Base-by-base conservation (phyloP, 1,140 invertebrate species). In the Ericerus pela region DNA sequence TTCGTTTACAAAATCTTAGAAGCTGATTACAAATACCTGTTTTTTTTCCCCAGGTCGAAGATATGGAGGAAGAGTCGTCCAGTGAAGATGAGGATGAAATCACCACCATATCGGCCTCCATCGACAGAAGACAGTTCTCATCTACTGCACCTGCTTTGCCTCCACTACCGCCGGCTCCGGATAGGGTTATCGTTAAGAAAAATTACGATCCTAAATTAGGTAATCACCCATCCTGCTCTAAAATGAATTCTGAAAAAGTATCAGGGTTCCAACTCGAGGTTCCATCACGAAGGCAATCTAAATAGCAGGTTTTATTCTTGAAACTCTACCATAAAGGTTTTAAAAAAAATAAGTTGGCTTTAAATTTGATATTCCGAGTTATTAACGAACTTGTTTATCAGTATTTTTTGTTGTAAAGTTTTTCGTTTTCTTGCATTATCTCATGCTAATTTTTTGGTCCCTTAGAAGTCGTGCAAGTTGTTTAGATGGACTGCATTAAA, bases 181-280 rank as follows among this genome's bases (percentile, higher is more conserved):
- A 95, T 66, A 90, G 94, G 66, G 93, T 98, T 37, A 77, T 99
- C 29, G 90, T 99, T 54, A 91, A 93, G 65, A 95, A 94, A 68
- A 81, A 81, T 55, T 99, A 99, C 67, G 88, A 99, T 80, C 96
- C 96, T 0, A 97, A 96, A 73, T 84, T 81, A 67, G 70, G 71
- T 69, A 69, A 63, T 47, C 64, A 26, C 20, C n/a, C 26, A 51
- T 11, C 52, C 16, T 43, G 22, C 28, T 43, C 18, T 20, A n/a
- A n/a, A n/a, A n/a, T n/a, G n/a, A 36, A 18, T n/a, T 54, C 10
- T 47, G 18, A 10, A 12, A 10, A 20, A 10, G 10, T 20, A 8
- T 47, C 10, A 47, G 10, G 10, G 10, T 14, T n/a, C n/a, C n/a
- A n/a, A n/a, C n/a, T n/a, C n/a, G n/a, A n/a, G n/a, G n/a, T n/a